Conservation (phyloP, 2,797 vertebrate species). For the Muraenolepis orangiensis region DNA sequence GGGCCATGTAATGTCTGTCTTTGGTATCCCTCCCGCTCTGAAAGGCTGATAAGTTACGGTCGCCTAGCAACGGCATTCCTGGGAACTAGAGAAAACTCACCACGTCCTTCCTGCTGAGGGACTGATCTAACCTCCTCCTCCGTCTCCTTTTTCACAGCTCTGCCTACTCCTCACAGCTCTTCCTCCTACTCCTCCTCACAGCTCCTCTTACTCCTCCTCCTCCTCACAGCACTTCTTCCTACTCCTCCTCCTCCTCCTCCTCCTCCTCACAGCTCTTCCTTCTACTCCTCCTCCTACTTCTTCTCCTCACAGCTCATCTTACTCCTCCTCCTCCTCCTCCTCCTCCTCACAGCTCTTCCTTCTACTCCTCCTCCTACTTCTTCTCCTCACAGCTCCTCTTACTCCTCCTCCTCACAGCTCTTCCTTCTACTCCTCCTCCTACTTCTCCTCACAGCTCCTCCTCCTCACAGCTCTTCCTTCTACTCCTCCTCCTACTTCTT, state of each 20-base stretch:
- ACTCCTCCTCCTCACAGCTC: no score
- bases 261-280: no score
- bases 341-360: no score
- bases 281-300: not conserved
- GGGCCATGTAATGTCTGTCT: not conserved
- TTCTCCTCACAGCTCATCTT: no score
- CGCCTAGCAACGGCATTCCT: not conserved
- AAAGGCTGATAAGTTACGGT: conserved; percentile 1
- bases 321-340: not conserved
- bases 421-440: no score
- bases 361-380: no score
- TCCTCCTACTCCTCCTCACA: not conserved
- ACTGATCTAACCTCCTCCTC: not conserved
- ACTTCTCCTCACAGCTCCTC: no score
- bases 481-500: not conserved
- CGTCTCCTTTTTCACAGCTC: no score
- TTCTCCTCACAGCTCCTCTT: no score
- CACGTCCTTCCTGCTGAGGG: not conserved
- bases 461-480: no score
- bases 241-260: not conserved
- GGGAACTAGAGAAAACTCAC: not conserved
- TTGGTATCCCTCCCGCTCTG: not conserved
- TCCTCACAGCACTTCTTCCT: not conserved
- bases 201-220: not conserved
- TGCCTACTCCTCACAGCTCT: no score